Percentiles rank a stretch among this genome's conserved stretches.
These are phyloP conservation scores for Sesamia inferens DNA, from an alignment of 2,888 invertebrate genomes.

Conservation along the genomic window DNA sequence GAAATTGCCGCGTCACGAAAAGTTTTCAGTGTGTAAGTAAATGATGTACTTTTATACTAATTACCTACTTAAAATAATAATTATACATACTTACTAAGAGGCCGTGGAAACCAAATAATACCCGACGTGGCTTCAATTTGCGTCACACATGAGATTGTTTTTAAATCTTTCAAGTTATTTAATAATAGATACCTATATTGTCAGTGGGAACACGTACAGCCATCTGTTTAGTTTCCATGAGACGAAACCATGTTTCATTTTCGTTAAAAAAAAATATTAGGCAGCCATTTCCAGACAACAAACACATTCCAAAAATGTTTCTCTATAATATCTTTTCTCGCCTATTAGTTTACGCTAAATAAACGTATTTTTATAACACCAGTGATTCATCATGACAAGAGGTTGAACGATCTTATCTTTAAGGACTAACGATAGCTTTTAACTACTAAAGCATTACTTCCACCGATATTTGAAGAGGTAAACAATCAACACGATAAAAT, in stretches of 20 bases:
- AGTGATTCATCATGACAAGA: neutral
- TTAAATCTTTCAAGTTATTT: neutral
- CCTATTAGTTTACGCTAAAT: neutral
- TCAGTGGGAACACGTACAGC: neutral
- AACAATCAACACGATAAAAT: constrained; percentile 30
- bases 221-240: neutral
- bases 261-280: neutral
- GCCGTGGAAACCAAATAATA: constrained; percentile 1
- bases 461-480: constrained; percentile 3
- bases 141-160: neutral
- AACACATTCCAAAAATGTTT: neutral
- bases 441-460: neutral
- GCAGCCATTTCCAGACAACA: neutral
- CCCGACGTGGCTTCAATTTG: constrained; percentile 1
- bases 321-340: neutral
- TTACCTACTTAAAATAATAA: neutral
- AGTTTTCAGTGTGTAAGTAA: neutral
- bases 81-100: neutral
- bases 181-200: neutral
- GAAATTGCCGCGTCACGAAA: neutral
- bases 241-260: neutral
- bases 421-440: neutral
- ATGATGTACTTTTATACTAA: neutral
- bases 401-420: neutral
- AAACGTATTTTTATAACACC: neutral